These are phyloP conservation scores for Todus mexicanus DNA, from an alignment of 2,797 vertebrate species.

Conservation along the genomic window DNA sequence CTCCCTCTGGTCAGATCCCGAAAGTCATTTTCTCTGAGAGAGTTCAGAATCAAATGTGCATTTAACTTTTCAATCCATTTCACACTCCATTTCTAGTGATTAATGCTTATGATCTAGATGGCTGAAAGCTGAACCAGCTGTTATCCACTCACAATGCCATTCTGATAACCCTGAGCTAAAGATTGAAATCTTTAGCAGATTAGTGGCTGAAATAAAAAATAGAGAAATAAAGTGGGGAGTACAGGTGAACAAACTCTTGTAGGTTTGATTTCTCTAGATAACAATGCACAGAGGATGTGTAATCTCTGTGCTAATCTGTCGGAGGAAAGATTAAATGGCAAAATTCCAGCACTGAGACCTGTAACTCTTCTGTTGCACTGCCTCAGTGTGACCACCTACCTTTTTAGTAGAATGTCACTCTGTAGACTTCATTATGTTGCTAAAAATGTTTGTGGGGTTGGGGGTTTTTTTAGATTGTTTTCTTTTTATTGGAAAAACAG, in stretches of 20 bases:
- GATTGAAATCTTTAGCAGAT: constrained; percentile 53
- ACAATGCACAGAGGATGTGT: constrained; percentile 4
- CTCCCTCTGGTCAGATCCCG: not conserved
- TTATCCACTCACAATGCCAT: constrained; percentile 33
- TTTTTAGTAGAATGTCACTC: not conserved
- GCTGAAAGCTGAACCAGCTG: constrained; percentile 63
- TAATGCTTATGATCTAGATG: constrained; percentile 33
- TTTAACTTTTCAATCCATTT: constrained; percentile 47
- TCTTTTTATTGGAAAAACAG: not conserved
- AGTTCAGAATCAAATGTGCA: constrained; percentile 17
- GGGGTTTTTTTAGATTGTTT: not conserved
- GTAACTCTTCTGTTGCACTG: not conserved
- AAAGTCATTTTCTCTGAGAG: constrained; percentile 1
- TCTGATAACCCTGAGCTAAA: constrained; percentile 52
- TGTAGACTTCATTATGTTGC: not conserved
- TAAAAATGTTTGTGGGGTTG: too few species aligned
- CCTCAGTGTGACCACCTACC: not conserved
- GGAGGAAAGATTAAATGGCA: constrained; percentile 57
- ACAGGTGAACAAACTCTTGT: not conserved
- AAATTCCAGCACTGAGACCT: constrained; percentile 14
- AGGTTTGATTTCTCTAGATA: constrained; percentile 28
- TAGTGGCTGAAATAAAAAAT: constrained; percentile 54
- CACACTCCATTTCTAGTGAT: constrained; percentile 65
- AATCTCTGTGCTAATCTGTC: not conserved
- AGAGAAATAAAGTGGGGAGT: constrained; percentile 5